Conservation (phyloP, 2,797 vertebrate species). For the Sandelia bainsii region DNA sequence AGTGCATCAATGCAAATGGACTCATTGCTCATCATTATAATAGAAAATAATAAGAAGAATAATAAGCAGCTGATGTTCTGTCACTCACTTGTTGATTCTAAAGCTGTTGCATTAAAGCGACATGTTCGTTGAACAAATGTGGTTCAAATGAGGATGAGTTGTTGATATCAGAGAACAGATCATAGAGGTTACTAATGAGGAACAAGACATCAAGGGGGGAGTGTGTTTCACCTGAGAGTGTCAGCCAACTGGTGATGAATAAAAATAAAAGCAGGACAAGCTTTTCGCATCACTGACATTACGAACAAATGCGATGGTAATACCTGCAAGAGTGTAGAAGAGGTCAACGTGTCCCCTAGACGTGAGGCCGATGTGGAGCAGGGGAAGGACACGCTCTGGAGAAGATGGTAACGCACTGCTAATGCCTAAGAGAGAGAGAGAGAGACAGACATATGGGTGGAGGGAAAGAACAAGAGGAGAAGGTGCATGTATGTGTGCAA, state of each 20-base stretch:
- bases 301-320: conserved; percentile 51
- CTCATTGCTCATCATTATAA: conserved; percentile 66
- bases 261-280: conserved; percentile 39
- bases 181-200: conserved; percentile 36
- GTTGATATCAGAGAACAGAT: conserved; percentile 28
- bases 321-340: conserved; percentile 71
- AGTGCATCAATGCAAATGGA: conserved; percentile 60
- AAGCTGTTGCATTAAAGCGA: conserved; percentile 48
- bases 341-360: conserved; percentile 77
- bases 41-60: conserved; percentile 68
- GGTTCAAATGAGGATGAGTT: conserved; percentile 34
- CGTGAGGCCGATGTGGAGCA: conserved; percentile 72
- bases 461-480: conserved; percentile 11
- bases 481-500: conserved; percentile 1
- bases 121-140: conserved; percentile 46
- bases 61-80: conserved; percentile 56
- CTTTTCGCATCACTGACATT: conserved; percentile 48
- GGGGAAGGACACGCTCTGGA: conserved; percentile 78
- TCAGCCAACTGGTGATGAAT: conserved; percentile 31
- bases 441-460: conserved; percentile 26
- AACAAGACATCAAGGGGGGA: conserved; percentile 26
- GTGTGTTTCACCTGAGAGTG: conserved; percentile 14
- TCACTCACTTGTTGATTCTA: conserved; percentile 79
- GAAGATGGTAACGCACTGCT: conserved; percentile 70
- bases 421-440: conserved; percentile 71